phyloP scores from a whole-genome alignment of 2,113 vertebrate genomes.

The Heterocephalus glaber region DNA sequence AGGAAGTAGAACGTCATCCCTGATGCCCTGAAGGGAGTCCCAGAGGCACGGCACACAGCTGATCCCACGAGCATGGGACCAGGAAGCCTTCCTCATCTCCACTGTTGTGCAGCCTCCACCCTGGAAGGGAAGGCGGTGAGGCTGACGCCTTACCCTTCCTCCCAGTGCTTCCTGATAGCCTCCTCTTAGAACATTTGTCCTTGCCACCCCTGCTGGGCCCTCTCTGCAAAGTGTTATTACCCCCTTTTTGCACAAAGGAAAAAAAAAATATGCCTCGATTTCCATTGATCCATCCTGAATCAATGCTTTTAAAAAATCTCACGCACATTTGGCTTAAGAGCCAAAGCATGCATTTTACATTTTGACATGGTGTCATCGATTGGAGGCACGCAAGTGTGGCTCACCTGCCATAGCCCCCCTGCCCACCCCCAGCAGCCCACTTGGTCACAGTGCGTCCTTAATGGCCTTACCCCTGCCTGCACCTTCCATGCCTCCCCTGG shows the following conservation, averaged over 20 bases:
- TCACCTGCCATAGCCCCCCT: slow-evolving; percentile 78
- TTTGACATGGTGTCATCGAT: slow-evolving; percentile 98
- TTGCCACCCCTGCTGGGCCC: slow-evolving; percentile 85
- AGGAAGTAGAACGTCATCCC: not conserved
- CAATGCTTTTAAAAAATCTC: slow-evolving; percentile 99
- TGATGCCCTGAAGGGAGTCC: not conserved
- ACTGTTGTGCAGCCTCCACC: rapidly evolving
- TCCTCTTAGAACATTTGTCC: slow-evolving; percentile 84
- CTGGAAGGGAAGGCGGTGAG: not conserved
- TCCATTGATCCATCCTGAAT: slow-evolving; percentile 94
- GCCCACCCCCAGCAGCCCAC: slow-evolving; percentile 82
- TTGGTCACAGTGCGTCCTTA: slow-evolving; percentile 94
- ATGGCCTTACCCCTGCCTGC: slow-evolving; percentile 91
- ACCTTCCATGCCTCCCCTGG: slow-evolving; percentile 82
- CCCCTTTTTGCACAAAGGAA: slow-evolving; percentile 89
- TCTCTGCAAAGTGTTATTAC: slow-evolving; percentile 93
- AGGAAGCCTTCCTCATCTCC: too few species aligned
- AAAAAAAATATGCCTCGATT: slow-evolving; percentile 87
- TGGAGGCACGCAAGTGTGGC: slow-evolving; percentile 80
- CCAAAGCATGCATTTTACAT: slow-evolving; percentile 98
- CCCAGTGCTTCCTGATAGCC: slow-evolving; percentile 81
- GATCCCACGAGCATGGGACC: rapidly evolving
- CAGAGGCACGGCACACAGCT: rapidly evolving
- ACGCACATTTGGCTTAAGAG: slow-evolving; percentile 98
- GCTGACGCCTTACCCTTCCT: slow-evolving; percentile 84